A percentile compares a stretch with the other conserved stretches of the same genome.
Conservation (phyloP, 1,140 invertebrate species). For the Tetramorium alpestre region DNA sequence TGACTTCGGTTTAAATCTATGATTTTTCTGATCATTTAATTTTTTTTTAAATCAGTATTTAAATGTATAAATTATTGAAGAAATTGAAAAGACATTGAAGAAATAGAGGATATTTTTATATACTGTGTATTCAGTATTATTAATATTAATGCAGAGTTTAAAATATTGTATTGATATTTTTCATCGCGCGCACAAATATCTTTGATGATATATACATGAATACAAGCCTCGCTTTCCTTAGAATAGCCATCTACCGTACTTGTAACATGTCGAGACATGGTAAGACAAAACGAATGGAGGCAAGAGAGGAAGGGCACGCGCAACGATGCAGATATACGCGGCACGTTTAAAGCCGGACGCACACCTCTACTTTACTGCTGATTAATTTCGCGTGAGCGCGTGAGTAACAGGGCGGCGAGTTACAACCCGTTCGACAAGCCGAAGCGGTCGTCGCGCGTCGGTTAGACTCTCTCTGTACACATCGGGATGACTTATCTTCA, state of each 20-base stretch:
- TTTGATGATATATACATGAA: background rate
- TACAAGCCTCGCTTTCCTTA: background rate
- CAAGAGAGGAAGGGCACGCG: constrained; percentile 26
- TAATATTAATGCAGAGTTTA: background rate
- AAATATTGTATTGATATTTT: background rate
- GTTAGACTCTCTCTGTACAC: background rate
- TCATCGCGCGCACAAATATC: no score
- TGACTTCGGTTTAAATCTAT: background rate
- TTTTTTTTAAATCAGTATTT: background rate
- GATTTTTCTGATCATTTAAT: background rate
- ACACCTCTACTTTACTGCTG: constrained; percentile 56
- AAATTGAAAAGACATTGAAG: no score
- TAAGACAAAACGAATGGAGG: background rate
- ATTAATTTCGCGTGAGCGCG: constrained; percentile 66
- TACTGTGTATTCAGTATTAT: background rate
- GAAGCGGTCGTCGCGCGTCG: constrained; percentile 57
- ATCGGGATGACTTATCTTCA: constrained; percentile 53
- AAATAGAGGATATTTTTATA: background rate
- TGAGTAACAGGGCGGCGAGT: constrained; percentile 71
- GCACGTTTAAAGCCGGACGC: constrained; percentile 38
- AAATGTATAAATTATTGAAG: no score
- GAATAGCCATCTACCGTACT: background rate
- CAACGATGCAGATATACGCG: constrained; percentile 49
- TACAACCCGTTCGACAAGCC: constrained; percentile 78
- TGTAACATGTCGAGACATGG: background rate